phyloP scores from a whole-genome alignment of 2,113 vertebrate species.

The Bostrychus sinensis region DNA sequence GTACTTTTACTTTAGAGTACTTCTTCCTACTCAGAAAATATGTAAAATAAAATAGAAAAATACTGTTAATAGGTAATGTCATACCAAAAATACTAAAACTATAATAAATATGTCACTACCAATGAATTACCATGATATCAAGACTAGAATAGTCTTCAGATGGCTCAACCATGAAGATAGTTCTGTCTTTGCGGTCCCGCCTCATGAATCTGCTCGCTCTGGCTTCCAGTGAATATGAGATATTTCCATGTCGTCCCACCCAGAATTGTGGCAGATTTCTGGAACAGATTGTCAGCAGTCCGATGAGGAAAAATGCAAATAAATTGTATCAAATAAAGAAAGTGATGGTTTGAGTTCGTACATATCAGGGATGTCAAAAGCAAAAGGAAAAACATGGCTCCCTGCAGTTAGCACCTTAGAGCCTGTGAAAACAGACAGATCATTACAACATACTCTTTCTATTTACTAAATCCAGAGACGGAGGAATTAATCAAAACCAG shows the following conservation, averaged over 20 bases:
- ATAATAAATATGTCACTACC: too few relatives aligned
- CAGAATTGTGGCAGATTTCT: slow-evolving; percentile 75
- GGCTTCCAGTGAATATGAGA: slow-evolving; percentile 62
- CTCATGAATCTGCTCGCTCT: slow-evolving; percentile 65
- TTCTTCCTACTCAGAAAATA: too few relatives aligned
- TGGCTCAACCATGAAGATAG: not conserved
- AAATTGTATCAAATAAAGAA: not conserved
- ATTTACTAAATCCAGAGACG: too few relatives aligned
- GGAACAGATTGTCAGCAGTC: not conserved
- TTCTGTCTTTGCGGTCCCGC: slow-evolving; percentile 62
- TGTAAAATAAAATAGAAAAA: too few relatives aligned
- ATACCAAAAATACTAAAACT: too few relatives aligned
- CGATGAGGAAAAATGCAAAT: too few relatives aligned
- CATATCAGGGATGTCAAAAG: slow-evolving; percentile 68
- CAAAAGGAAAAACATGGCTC: slow-evolving; percentile 67
- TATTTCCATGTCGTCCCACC: slow-evolving; percentile 66
- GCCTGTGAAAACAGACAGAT: slow-evolving; percentile 40
- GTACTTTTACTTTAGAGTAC: too few relatives aligned
- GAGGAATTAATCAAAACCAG: too few relatives aligned
- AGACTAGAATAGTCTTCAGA: not conserved
- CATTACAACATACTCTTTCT: too few relatives aligned
- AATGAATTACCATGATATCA: not conserved
- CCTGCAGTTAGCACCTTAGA: slow-evolving; percentile 63
- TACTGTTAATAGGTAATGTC: too few relatives aligned
- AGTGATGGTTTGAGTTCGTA: slow-evolving; percentile 22